Conservation (phyloP, 1,140 invertebrate species). For the Spodoptera litura region DNA sequence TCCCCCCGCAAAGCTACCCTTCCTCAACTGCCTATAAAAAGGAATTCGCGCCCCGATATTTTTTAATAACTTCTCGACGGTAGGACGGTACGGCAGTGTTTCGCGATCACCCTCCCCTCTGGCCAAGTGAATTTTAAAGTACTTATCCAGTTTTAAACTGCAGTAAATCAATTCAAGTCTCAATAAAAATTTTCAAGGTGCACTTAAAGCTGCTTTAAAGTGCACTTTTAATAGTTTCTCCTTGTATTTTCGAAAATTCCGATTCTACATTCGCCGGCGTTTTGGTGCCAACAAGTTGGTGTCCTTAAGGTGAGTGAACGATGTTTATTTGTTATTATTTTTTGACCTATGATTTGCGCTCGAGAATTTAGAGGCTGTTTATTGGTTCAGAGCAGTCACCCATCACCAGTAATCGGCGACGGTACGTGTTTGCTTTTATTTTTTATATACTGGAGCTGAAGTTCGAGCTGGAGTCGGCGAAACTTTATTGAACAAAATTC, state of each 20-base stretch:
- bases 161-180: not conserved
- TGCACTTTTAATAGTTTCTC: not conserved
- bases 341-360: not conserved
- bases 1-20: constrained; percentile 21
- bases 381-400: too few relatives aligned
- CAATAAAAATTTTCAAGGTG: not conserved
- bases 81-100: not conserved
- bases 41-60: not conserved
- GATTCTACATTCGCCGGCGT: not conserved
- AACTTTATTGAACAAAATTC: too few relatives aligned
- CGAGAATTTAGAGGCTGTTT: too few relatives aligned
- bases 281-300: not conserved
- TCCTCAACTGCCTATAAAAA: constrained; percentile 21
- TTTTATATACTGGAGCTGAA: too few relatives aligned
- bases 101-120: constrained; percentile 2
- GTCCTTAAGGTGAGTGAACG: not conserved
- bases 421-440: too few relatives aligned
- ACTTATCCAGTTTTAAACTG: not conserved
- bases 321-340: not conserved
- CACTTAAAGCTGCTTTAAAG: constrained; percentile 10
- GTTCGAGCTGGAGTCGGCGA: too few relatives aligned
- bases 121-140: not conserved
- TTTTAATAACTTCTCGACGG: not conserved
- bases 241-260: not conserved
- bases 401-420: too few relatives aligned